These are phyloP conservation scores for Aleiodes testaceus DNA, from an alignment of 2,888 invertebrate species.

Conservation along the genomic window DNA sequence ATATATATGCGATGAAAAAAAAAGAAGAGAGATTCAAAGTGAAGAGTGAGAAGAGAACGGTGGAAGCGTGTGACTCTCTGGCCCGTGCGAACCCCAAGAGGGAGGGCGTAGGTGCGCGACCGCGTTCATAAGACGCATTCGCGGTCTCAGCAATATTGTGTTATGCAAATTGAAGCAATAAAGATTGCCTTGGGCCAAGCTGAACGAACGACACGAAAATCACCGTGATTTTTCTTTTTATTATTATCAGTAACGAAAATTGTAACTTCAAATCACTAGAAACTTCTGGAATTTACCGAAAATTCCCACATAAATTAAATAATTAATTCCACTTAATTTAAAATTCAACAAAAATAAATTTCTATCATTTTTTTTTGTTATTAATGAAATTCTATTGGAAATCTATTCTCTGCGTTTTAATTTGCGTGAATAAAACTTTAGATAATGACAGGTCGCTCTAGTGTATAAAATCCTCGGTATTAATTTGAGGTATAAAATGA, in stretches of 20 bases:
- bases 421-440: slow-evolving; percentile 36
- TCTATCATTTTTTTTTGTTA: neutral
- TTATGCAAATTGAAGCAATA: slow-evolving; percentile 57
- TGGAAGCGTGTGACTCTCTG: slow-evolving; percentile 32
- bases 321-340: neutral
- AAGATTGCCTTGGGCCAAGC: slow-evolving; percentile 48
- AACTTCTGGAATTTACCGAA: too few relatives aligned
- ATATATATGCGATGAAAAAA: slow-evolving; percentile 32
- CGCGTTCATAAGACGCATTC: slow-evolving; percentile 36
- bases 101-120: slow-evolving; percentile 27
- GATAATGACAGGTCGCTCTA: slow-evolving; percentile 37
- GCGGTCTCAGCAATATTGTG: slow-evolving; percentile 53
- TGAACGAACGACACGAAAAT: slow-evolving; percentile 18
- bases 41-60: slow-evolving; percentile 17
- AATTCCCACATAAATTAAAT: too few relatives aligned
- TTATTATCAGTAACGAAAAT: neutral
- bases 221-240: neutral
- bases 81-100: slow-evolving; percentile 7
- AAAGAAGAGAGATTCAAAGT: slow-evolving; percentile 15
- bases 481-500: slow-evolving; percentile 25
- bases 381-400: slow-evolving; percentile 9
- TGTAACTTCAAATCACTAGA: neutral
- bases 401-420: slow-evolving; percentile 25
- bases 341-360: slow-evolving; percentile 3
- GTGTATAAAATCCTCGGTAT: slow-evolving; percentile 21